A percentile compares a stretch with the other conserved stretches of the same genome.
phyloP scores from a whole-genome alignment of 1,140 invertebrate genomes.

The Tachypleus tridentatus region DNA sequence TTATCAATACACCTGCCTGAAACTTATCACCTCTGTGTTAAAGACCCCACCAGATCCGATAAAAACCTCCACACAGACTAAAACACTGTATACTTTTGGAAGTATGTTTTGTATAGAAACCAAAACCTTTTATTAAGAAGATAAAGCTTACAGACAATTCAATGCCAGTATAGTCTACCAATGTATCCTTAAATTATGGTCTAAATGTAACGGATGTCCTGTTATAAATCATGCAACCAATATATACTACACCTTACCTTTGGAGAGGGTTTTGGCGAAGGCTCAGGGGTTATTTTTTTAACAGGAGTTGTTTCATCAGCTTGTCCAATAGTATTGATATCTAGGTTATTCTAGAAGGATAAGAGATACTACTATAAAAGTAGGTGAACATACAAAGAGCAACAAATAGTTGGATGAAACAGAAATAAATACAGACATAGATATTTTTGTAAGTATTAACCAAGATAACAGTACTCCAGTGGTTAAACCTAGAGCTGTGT shows the following conservation, averaged over 20 bases:
- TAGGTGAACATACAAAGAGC: neutral
- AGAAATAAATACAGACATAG: neutral
- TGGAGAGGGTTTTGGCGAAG: constrained; percentile 11
- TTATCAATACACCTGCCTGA: too few species aligned
- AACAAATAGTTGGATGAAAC: neutral
- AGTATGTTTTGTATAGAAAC: too few species aligned
- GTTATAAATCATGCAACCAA: too few species aligned
- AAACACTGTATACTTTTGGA: too few species aligned
- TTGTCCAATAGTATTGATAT: constrained; percentile 9
- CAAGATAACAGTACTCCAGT: neutral
- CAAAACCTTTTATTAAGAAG: too few species aligned
- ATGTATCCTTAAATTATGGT: too few species aligned
- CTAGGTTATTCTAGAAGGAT: constrained; percentile 20
- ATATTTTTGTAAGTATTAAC: neutral
- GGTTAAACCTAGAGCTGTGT: neutral
- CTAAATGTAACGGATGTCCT: too few species aligned
- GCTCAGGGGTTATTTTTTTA: constrained; percentile 11
- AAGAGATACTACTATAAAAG: neutral
- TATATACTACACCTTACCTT: constrained; percentile 11
- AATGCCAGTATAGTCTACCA: too few species aligned
- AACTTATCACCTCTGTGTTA: too few species aligned
- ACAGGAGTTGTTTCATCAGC: constrained; percentile 14
- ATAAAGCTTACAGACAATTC: too few species aligned
- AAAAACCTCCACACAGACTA: too few species aligned
- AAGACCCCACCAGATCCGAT: too few species aligned